Evolutionary conservation across 2,113 vertebrate species (phyloP), one percentile per base, ranked within the genome.

Genomic region (Onychorhynchus coronatus): DNA sequence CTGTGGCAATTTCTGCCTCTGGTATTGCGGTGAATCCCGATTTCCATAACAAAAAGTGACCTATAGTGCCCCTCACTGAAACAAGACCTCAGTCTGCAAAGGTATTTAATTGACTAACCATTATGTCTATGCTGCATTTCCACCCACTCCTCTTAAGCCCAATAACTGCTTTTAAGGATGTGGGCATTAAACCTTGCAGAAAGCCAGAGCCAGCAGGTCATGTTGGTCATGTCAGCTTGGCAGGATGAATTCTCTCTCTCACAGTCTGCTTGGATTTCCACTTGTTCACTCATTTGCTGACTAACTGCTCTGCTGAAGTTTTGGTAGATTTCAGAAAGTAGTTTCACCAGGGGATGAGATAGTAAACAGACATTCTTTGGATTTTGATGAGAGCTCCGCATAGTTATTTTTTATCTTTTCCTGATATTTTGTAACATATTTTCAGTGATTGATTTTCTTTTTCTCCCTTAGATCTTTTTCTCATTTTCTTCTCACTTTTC

Each of bases 61-160:
- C 35, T 42, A 3, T 35, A 52, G 35, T 56, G 49, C 22, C 47
- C n/a, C 91, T 88, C 2, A 2, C 30, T 94, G 94, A 89, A 93
- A 75, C 55, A 44, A 84, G 47, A 72, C 33, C 56, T 84, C 3
- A 2, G 39, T 85, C 93, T 94, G 93, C 77, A 68, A 87, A 92
- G 83, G 14, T 88, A 74, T 93, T 94, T 95, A 88, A 44, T n/a
- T 95, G 89, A 84, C 73, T 91, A 93, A 88, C 14, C 1, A 2
- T 61, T 66, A 33, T 23, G 42, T 80, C 88, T 89, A 56, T 89
- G 59, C 91, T 56, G 90, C 50, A 56, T 86, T 91, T 96, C 73
- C 92, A 92, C 59, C 80, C 80, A 77, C 47, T 90, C 56, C 61
- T 41, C 31, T 65, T 42, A 81, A 52, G 5, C 0, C 0, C 53